A percentile compares a stretch with the other conserved stretches of the same genome.
phyloP scores from a whole-genome alignment of 2,113 vertebrate species.

The Bos indicus region DNA sequence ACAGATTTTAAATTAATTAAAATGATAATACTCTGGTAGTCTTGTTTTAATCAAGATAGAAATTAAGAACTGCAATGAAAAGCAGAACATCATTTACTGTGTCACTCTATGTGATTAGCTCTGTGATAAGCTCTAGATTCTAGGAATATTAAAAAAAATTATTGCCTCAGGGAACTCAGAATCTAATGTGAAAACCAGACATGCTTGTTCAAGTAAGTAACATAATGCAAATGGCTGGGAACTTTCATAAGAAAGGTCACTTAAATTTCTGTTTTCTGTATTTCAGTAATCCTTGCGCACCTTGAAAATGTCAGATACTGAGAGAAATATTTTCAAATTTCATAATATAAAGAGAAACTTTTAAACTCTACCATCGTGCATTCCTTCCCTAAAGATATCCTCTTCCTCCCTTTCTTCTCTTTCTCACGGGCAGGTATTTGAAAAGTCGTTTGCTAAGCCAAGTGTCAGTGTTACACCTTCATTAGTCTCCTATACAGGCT shows the following conservation, averaged over 20 bases:
- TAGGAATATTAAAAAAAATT: neutral
- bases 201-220: neutral
- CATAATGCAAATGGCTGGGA: neutral
- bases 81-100: neutral
- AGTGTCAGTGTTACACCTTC: neutral
- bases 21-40: neutral
- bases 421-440: neutral
- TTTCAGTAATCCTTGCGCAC: neutral
- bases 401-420: neutral
- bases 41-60: neutral
- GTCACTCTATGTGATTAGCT: neutral
- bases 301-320: neutral
- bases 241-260: neutral
- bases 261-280: neutral
- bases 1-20: slow-evolving; percentile 9
- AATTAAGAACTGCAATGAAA: neutral
- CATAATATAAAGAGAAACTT: neutral
- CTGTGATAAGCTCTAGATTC: neutral
- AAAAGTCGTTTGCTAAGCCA: neutral
- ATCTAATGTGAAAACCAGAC: neutral
- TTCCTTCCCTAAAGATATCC: neutral
- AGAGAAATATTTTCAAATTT: neutral
- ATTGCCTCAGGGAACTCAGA: neutral
- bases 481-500: neutral
- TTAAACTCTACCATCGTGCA: neutral